A percentile compares a stretch with the other conserved stretches of the same genome.
phyloP scores from a whole-genome alignment of 1,140 invertebrate genomes.

The Drosophila sp. region DNA sequence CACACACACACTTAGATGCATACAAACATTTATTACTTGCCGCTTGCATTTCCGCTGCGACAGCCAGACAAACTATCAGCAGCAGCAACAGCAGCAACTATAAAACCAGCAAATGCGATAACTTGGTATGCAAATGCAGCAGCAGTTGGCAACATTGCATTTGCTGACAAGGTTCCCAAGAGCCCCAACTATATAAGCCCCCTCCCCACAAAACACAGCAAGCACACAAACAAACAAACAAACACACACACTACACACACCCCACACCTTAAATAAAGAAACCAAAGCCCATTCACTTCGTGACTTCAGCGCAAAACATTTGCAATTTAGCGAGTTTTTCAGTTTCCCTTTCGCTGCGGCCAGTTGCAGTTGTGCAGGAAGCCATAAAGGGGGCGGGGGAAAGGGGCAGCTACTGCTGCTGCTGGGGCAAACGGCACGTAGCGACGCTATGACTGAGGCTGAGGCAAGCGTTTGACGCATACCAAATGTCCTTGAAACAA shows the following conservation, averaged over 20 bases:
- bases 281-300: slow-evolving; percentile 47
- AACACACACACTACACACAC: slow-evolving; percentile 6
- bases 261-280: slow-evolving; percentile 18
- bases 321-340: slow-evolving; percentile 21
- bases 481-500: slow-evolving; percentile 58
- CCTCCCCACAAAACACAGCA: slow-evolving; percentile 10
- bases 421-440: slow-evolving; percentile 3
- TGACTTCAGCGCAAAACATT: slow-evolving; percentile 43
- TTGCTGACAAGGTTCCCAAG: slow-evolving; percentile 27
- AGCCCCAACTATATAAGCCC: background rate
- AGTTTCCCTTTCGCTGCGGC: slow-evolving; percentile 58
- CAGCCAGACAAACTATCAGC: slow-evolving; percentile 42
- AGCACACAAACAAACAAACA: no score
- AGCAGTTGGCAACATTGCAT: slow-evolving; percentile 7
- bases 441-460: background rate
- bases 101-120: slow-evolving; percentile 25
- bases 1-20: background rate
- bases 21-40: slow-evolving; percentile 17
- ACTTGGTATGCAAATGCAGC: slow-evolving; percentile 65
- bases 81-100: slow-evolving; percentile 6
- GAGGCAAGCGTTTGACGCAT: slow-evolving; percentile 41
- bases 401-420: background rate
- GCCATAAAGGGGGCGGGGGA: slow-evolving; percentile 6
- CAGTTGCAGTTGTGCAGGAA: slow-evolving; percentile 37
- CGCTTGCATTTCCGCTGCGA: slow-evolving; percentile 73